Percentiles rank a stretch among this genome's conserved stretches.
These are phyloP conservation scores for Nomada lathburiana DNA, from an alignment of 2,888 invertebrate genomes.

Conservation along the genomic window DNA sequence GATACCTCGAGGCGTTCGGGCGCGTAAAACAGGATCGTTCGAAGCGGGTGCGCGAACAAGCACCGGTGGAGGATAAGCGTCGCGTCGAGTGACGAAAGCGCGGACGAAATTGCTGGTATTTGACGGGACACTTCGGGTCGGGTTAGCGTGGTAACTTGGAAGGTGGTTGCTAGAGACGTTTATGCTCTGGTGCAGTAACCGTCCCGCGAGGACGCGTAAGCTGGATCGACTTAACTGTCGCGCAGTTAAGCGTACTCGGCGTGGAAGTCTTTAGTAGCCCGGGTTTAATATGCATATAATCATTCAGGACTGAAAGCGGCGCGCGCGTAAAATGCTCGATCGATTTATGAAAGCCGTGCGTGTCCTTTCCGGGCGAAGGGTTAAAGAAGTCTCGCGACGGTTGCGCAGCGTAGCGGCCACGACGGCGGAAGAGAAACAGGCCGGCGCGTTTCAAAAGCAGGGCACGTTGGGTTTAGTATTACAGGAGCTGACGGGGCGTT, in stretches of 20 bases:
- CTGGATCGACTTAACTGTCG: constrained; percentile 10
- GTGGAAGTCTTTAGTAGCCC: no score
- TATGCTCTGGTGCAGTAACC: constrained; percentile 53
- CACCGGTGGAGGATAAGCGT: constrained; percentile 52
- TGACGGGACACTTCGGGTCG: constrained; percentile 53
- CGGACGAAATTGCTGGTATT: constrained; percentile 55
- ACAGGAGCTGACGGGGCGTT: constrained; percentile 30
- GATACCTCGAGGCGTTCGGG: constrained; percentile 10
- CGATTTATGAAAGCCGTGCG: no score
- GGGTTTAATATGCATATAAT: no score
- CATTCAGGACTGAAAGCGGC: no score
- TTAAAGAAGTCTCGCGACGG: not conserved
- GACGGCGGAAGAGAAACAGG: constrained; percentile 41
- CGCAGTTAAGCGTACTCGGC: no score
- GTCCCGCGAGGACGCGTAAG: constrained; percentile 50
- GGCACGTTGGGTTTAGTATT: not conserved
- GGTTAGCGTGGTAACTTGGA: constrained; percentile 49
- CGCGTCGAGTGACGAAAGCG: constrained; percentile 48
- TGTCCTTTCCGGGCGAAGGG: no score
- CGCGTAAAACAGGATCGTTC: constrained; percentile 35
- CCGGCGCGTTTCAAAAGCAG: constrained; percentile 20
- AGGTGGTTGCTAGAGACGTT: constrained; percentile 61
- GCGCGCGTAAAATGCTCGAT: no score
- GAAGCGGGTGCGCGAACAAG: constrained; percentile 21
- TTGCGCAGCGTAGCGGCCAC: no score